These are phyloP conservation scores for Nomada ferruginata DNA, from an alignment of 2,888 invertebrate genomes.

Conservation along the genomic window DNA sequence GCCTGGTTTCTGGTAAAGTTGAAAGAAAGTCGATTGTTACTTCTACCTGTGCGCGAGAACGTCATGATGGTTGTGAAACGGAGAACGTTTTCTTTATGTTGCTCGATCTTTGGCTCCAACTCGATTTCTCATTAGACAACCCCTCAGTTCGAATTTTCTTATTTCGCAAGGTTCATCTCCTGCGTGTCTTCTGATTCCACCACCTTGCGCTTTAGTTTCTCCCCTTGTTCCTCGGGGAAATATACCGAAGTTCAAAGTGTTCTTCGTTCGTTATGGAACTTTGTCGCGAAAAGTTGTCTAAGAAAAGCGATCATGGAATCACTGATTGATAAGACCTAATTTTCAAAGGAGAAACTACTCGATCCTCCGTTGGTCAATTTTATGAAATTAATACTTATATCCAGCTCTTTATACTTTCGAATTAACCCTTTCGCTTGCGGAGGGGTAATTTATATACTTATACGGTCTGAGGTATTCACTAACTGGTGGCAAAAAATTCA, in stretches of 20 bases:
- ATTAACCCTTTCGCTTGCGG: too few relatives aligned
- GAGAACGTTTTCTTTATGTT: background rate
- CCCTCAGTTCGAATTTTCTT: slow-evolving; percentile 54
- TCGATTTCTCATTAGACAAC: slow-evolving; percentile 50
- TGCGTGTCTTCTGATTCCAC: slow-evolving; percentile 63
- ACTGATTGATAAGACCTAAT: slow-evolving; percentile 45
- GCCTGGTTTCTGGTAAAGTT: too few relatives aligned
- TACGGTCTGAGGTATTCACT: too few relatives aligned
- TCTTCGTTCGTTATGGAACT: slow-evolving; percentile 76
- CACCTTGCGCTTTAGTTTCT: slow-evolving; percentile 70
- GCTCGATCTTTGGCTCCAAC: slow-evolving; percentile 3
- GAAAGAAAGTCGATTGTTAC: too few relatives aligned
- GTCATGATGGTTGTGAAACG: too few relatives aligned
- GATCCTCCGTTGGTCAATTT: slow-evolving; percentile 23
- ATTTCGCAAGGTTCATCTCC: slow-evolving; percentile 61
- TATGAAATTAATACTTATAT: slow-evolving; percentile 19
- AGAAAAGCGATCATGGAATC: slow-evolving; percentile 75
- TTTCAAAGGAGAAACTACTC: background rate
- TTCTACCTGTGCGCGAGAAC: too few relatives aligned
- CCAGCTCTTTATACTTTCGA: background rate
- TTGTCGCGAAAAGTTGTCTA: slow-evolving; percentile 78
- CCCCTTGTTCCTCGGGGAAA: slow-evolving; percentile 78
- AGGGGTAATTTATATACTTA: too few relatives aligned
- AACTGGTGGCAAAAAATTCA: too few relatives aligned
- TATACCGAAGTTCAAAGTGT: slow-evolving; percentile 79